Evolutionary conservation across 2,113 vertebrate genomes (phyloP).

Genomic region (Cynoglossus semilaevis): DNA sequence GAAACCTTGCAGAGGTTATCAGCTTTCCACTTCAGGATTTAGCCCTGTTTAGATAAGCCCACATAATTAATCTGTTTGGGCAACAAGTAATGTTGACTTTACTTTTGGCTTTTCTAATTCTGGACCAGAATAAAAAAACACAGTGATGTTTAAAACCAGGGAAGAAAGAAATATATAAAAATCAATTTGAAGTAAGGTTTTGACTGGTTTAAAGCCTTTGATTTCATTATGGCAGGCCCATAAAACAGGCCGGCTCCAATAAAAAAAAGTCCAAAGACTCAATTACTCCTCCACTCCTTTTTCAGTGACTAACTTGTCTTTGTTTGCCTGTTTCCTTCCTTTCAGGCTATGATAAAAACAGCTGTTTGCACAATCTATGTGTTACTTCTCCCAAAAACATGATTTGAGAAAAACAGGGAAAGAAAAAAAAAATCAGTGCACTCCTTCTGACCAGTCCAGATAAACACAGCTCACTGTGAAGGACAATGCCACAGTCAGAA

Average conservation of each 20-base stretch:
- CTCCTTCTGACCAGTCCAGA: constrained; percentile 30
- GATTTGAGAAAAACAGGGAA: constrained; percentile 38
- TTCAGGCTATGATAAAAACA: constrained; percentile 44
- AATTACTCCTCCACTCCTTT: neutral
- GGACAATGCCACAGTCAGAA: constrained; percentile 27
- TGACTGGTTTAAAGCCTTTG: neutral
- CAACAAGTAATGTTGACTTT: neutral
- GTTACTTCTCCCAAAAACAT: constrained; percentile 29
- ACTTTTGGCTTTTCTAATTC: neutral
- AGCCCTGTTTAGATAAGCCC: constrained; percentile 39
- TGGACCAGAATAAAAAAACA: neutral
- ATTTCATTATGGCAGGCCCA: neutral
- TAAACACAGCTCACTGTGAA: constrained; percentile 15
- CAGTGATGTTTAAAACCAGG: neutral
- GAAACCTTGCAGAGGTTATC: constrained; percentile 42
- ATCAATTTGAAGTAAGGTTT: neutral
- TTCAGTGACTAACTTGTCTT: constrained; percentile 21
- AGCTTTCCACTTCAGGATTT: constrained; percentile 26
- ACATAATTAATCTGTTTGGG: constrained; percentile 7
- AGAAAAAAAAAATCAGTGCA: constrained; percentile 45
- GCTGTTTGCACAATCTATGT: constrained; percentile 46
- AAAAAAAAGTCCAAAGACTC: neutral
- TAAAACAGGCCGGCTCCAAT: constrained; percentile 7
- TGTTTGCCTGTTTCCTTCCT: constrained; percentile 58
- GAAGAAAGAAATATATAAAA: neutral